These are phyloP conservation scores for Ectobius pallidus DNA, from an alignment of 2,888 invertebrate species.

Conservation along the genomic window DNA sequence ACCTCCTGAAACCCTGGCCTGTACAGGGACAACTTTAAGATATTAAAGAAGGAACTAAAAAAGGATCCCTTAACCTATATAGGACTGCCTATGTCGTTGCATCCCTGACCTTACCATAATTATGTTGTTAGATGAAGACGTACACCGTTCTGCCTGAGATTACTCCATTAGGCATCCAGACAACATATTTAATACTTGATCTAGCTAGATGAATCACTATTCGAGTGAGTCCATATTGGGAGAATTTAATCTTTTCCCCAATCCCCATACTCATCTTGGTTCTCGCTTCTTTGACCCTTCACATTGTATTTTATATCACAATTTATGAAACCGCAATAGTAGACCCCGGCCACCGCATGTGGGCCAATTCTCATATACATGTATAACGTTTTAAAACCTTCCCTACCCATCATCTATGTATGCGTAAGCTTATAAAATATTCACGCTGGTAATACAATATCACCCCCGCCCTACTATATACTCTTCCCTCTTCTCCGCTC, in stretches of 20 bases:
- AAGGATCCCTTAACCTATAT: too few relatives aligned
- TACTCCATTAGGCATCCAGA: too few relatives aligned
- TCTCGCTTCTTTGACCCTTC: slow-evolving; percentile 10
- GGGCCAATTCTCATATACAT: slow-evolving; percentile 30
- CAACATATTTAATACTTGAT: too few relatives aligned
- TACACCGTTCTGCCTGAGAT: too few relatives aligned
- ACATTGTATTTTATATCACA: slow-evolving; percentile 19
- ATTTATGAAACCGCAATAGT: slow-evolving; percentile 18
- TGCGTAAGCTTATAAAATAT: slow-evolving; percentile 56
- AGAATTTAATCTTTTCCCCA: not conserved
- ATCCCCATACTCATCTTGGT: not conserved
- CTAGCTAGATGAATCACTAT: too few relatives aligned
- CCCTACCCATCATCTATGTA: slow-evolving; percentile 36
- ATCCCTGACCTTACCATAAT: too few relatives aligned
- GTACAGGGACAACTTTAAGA: too few relatives aligned
- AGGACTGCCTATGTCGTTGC: too few relatives aligned
- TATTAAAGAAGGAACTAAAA: too few relatives aligned
- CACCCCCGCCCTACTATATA: slow-evolving; percentile 45
- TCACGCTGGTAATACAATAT: slow-evolving; percentile 60
- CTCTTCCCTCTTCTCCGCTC: not conserved
- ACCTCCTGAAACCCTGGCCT: too few relatives aligned
- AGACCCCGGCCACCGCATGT: slow-evolving; percentile 28
- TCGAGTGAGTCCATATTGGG: not conserved
- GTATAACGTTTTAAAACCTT: slow-evolving; percentile 36
- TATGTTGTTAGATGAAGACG: too few relatives aligned